phyloP scores from a whole-genome alignment of 2,888 invertebrate species.

The Chirona hameri region DNA sequence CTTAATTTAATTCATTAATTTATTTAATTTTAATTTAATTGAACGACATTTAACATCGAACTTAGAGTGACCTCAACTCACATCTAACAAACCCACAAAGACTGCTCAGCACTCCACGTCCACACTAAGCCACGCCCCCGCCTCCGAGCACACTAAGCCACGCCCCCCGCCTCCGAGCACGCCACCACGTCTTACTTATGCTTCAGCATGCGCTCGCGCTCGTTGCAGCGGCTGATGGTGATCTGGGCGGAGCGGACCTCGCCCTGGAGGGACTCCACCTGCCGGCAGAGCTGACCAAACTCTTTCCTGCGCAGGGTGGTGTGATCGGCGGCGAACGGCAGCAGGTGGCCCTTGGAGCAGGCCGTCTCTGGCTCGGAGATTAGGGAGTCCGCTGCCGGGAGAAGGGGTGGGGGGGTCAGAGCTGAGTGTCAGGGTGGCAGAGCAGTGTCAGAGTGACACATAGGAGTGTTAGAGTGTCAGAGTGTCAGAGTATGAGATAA shows the following conservation, averaged over 20 bases:
- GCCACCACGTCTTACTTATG: background rate
- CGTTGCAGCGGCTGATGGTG: conserved; percentile 24
- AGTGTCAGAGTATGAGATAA: no score
- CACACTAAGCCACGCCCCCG: no score
- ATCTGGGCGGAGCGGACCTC: conserved; percentile 4
- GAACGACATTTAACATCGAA: no score
- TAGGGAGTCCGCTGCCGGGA: background rate
- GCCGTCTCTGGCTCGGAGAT: background rate
- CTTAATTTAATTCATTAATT: no score
- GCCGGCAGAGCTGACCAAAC: background rate
- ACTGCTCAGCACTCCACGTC: no score
- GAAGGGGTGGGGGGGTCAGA: background rate
- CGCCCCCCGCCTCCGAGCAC: background rate
- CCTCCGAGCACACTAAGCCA: no score
- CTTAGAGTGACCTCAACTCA: no score
- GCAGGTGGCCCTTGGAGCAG: background rate
- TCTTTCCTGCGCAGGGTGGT: background rate
- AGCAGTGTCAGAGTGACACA: no score
- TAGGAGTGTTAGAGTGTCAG: no score
- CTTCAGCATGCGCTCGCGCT: background rate
- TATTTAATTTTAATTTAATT: no score
- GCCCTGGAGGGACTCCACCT: background rate
- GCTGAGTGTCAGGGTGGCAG: no score
- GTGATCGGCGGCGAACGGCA: background rate
- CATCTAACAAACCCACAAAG: no score